Percentiles rank a stretch among this genome's conserved stretches.
Evolutionary conservation across 2,797 vertebrate species (phyloP).

Genomic region (Enteromius radiatus): DNA sequence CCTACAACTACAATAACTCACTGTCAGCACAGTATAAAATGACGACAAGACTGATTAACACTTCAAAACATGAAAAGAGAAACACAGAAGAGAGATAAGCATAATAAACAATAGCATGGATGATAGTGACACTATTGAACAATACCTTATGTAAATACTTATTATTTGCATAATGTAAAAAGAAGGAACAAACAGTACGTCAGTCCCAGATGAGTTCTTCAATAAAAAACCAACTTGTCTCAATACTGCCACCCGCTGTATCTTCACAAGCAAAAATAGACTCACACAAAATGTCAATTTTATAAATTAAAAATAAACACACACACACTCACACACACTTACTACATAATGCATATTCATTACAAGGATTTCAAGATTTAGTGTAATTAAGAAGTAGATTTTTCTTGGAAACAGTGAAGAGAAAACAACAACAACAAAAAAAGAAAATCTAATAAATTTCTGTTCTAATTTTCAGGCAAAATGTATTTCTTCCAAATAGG

Average conservation of each 20-base stretch:
- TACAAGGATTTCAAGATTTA: not conserved
- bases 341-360: not conserved
- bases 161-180: not conserved
- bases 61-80: not conserved
- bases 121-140: not conserved
- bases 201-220: not conserved
- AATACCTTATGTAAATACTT: not conserved
- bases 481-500: not conserved
- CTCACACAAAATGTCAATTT: not conserved
- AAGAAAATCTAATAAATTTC: not conserved
- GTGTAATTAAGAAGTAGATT: not conserved
- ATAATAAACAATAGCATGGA: not conserved
- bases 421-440: not conserved
- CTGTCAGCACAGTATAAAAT: not conserved
- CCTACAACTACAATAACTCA: not conserved
- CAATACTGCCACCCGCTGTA: conserved; percentile 55
- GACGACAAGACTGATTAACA: not conserved
- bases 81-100: not conserved
- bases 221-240: conserved; percentile 29
- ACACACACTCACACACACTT: too few species aligned
- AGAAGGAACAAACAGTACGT: not conserved
- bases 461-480: not conserved
- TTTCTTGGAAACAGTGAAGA: not conserved
- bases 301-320: not conserved
- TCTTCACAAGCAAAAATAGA: not conserved